Evolutionary conservation across 2,113 vertebrate species (phyloP), one percentile per base, ranked within the genome.

Genomic region (Ciconia maguari): DNA sequence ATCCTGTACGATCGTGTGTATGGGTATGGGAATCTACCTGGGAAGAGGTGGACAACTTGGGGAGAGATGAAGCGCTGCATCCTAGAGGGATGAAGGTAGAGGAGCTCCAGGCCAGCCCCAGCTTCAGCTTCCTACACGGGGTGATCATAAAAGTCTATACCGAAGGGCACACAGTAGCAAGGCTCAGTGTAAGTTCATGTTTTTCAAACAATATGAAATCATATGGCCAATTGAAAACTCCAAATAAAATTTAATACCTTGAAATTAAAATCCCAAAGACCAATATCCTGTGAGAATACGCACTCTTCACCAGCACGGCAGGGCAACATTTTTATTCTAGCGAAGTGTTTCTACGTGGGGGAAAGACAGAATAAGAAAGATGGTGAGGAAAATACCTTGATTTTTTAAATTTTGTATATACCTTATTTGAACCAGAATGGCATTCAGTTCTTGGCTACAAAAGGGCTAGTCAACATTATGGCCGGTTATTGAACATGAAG

Each of bases 151-250:
- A 26, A 10, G 9, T 36, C 49, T 34, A 1, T 9, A 2, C 34
- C 0, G 2, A 76, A 61, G 44, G 42, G 14, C 26, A 64, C 24
- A 6, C 0, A 1, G 41, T 18, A 22, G 25, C 25, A 2, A 4
- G 34, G 61, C 34, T 89, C 34, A 13, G 25, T 17, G 4, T 21
- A 62, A 62, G 19, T 41, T 52, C 30, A 1, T n/a, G 46, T 38
- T 52, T 66, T 57, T 42, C 22, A 16, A 69, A 16, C 36, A 6
- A 6, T 17, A 24, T 22, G 54, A 62, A 68, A 41, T 19, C 18
- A 13, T 11, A 7, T 1, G 18, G 32, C 7, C 30, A 42, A 18
- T 0, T 51, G 29, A 52, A 75, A 71, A 19, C 42, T 38, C 57
- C 5, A 32, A 61, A 38, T 48, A 27, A 51, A 48, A 71, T 32